These are phyloP conservation scores for Calyptommatus sinebrachiatus DNA, from an alignment of 2,113 vertebrate species.

Conservation along the genomic window DNA sequence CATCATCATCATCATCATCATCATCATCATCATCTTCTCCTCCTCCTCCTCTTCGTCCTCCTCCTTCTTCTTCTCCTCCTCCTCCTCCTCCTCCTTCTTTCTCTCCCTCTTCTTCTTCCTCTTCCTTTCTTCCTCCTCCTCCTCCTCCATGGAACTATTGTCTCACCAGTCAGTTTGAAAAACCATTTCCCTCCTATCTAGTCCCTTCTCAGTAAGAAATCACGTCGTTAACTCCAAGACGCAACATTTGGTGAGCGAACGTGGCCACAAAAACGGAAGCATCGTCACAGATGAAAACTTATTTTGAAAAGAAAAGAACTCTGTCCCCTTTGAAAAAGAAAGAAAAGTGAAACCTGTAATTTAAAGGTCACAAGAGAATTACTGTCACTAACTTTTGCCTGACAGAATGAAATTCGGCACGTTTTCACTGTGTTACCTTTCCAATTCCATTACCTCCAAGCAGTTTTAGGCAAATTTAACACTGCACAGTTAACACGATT, in stretches of 20 bases:
- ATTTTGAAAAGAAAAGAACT: not conserved
- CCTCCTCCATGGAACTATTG: no score
- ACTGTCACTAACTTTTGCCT: constrained; percentile 41
- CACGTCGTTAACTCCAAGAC: constrained; percentile 4
- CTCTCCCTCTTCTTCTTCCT: no score
- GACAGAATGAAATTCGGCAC: constrained; percentile 51
- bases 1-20: no score
- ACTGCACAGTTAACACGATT: constrained; percentile 42
- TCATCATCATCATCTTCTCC: no score
- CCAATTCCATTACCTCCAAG: not conserved
- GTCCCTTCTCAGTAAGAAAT: constrained; percentile 28
- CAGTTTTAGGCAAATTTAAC: constrained; percentile 45
- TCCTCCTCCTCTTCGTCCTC: not conserved
- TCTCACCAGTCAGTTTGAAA: no score
- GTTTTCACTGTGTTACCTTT: constrained; percentile 47
- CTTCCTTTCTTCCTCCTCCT: no score
- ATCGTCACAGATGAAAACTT: not conserved
- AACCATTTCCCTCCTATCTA: no score
- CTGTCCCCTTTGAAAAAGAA: not conserved
- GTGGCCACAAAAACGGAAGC: not conserved
- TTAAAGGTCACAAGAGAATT: constrained; percentile 36
- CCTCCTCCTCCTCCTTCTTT: no score
- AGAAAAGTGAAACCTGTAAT: constrained; percentile 34
- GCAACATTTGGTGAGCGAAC: not conserved
- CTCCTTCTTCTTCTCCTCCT: no score